Evolutionary conservation across 1,140 invertebrate genomes (phyloP).

Genomic region (Eriocheir sinensis): DNA sequence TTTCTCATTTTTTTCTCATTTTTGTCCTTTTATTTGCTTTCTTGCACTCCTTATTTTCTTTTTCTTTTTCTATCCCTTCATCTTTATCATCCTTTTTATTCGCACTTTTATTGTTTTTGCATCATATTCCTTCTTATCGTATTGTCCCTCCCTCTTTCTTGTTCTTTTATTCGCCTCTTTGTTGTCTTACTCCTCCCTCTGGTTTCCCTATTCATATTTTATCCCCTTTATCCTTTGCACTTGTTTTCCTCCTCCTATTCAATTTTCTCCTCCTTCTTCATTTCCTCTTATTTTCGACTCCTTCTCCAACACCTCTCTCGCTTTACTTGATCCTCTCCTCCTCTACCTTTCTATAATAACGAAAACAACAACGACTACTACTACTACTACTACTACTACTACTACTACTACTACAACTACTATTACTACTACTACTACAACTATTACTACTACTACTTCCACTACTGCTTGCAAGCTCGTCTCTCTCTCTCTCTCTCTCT

Average conservation of each 20-base stretch:
- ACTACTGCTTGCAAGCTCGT: too few relatives aligned
- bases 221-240: neutral
- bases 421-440: too few relatives aligned
- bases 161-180: neutral
- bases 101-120: neutral
- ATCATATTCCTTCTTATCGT: too few relatives aligned
- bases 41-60: neutral
- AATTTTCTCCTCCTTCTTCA: neutral
- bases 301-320: neutral
- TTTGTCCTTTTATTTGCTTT: neutral
- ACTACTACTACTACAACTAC: too few relatives aligned
- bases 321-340: too few relatives aligned
- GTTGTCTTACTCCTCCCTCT: neutral
- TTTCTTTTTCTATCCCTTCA: neutral
- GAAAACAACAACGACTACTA: too few relatives aligned
- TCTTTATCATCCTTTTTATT: neutral
- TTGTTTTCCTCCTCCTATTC: neutral
- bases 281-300: neutral
- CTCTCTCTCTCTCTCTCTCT: neutral
- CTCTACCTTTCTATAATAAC: too few relatives aligned
- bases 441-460: too few relatives aligned
- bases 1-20: neutral
- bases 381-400: too few relatives aligned
- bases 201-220: neutral
- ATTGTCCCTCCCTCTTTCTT: neutral